Base-by-base conservation (phyloP, 2,113 vertebrate genomes). In the Tachysurus fulvidraco region DNA sequence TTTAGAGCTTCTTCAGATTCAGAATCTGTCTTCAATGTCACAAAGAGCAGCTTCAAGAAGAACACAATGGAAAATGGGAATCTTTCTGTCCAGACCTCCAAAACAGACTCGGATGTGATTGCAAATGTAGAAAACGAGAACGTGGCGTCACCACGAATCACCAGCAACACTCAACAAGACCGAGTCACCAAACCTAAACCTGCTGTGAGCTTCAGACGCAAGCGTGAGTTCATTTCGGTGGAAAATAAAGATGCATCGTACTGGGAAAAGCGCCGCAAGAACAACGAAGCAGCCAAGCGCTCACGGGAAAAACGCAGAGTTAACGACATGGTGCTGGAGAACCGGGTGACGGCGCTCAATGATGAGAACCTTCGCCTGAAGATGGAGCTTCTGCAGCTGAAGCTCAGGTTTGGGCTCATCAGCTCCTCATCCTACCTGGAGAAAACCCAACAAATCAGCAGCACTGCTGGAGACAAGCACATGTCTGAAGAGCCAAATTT, bases 201-300 rank as follows among this genome's bases (percentile, higher is more conserved):
- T 7, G 92, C 65, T 17, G 44, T 89, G 69, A 89, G 89, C 36
- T 94, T 94, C 83, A 93, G 95, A 5, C 94, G 95, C 85, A 96
- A 96, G 91, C 91, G 96, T 0, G 95, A 96, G 92, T 96, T 96
- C 86, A 96, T 96, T 83, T 95, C 95, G 0, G 95, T 96, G 30
- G 95, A 96, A 91, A 95, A 96, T 90, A 96, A 96, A 89, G 95
- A 96, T 25, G 95, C 94, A 64, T 96, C 93, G 55, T 96, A 96
- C 78, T 96, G 95, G 95, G 96, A 96, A 90, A 96, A 96, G 85
- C 92, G 95, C 1, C 93, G 95, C 88, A 96, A 96, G 93, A 96
- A 96, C 92, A 96, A 96, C 0, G 95, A 96, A 87, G 96, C 96
- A 0, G 96, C 96, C 79, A 96, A 96, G 84, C 94, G 96, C 17